Conservation (phyloP, 2,888 invertebrate species). For the Quadriops clusia region DNA sequence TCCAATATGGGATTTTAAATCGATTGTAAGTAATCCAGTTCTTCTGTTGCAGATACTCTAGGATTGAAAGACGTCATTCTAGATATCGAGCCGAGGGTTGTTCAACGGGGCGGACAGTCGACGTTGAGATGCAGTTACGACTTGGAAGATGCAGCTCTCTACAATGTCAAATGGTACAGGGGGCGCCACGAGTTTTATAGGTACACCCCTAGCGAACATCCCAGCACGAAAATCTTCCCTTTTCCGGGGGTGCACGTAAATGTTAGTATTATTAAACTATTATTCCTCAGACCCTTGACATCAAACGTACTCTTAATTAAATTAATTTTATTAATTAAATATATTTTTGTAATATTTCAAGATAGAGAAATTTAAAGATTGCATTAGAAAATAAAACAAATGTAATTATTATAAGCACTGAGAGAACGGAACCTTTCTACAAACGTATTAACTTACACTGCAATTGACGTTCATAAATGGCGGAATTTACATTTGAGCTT, state of each 20-base stretch:
- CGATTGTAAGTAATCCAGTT: no score
- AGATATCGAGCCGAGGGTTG: constrained; percentile 55
- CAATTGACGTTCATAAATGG: no score
- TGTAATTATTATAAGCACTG: no score
- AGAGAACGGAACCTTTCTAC: no score
- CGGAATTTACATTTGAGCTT: no score
- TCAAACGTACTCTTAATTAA: no score
- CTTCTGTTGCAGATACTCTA: no score
- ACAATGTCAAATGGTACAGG: constrained; percentile 78
- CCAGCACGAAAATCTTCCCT: constrained; percentile 60
- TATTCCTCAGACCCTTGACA: neutral
- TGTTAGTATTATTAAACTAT: constrained; percentile 46
- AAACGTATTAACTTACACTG: no score
- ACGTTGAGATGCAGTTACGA: constrained; percentile 63
- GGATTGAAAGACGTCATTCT: constrained; percentile 60
- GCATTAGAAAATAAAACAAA: no score
- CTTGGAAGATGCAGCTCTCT: constrained; percentile 62
- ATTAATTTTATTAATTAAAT: neutral
- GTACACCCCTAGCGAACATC: constrained; percentile 63
- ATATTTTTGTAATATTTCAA: neutral
- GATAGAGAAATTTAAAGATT: no score
- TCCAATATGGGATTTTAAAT: no score
- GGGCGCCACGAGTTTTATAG: constrained; percentile 76
- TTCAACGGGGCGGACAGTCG: constrained; percentile 57
- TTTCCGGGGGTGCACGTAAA: constrained; percentile 66